Evolutionary conservation across 2,797 vertebrate genomes (phyloP).

Genomic region (Hoplostethus atlanticus): DNA sequence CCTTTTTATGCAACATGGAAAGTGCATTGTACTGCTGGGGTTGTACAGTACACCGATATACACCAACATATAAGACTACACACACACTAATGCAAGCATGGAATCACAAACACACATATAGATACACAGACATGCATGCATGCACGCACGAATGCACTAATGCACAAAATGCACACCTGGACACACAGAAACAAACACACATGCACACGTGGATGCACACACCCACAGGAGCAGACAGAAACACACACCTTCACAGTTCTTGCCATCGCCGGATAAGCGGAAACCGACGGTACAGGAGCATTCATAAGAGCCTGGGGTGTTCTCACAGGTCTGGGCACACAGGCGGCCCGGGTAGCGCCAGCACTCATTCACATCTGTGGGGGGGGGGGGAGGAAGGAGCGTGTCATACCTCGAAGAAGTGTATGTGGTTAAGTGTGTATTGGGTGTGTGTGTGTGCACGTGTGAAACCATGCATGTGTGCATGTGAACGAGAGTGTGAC

Average conservation of each 20-base stretch:
- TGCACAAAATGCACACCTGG: conserved; percentile 44
- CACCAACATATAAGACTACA: too few species aligned
- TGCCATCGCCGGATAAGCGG: conserved; percentile 89
- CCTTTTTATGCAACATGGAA: not conserved
- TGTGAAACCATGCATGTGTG: conserved; percentile 39
- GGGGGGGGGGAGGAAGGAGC: conserved; percentile 42
- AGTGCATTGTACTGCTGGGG: not conserved
- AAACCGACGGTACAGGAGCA: conserved; percentile 95
- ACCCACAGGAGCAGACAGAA: conserved; percentile 38
- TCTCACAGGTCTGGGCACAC: conserved; percentile 97
- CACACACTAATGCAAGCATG: not conserved
- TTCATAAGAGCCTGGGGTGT: conserved; percentile 94
- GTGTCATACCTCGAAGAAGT: conserved; percentile 28
- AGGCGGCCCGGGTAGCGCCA: conserved; percentile 94
- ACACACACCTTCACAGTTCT: conserved; percentile 84
- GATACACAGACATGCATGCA: conserved; percentile 2
- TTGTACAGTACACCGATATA: not conserved
- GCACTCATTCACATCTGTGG: conserved; percentile 95
- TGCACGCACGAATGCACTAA: conserved; percentile 32
- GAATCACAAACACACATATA: not conserved
- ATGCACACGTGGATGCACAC: conserved; percentile 44
- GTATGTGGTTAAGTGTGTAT: conserved; percentile 21
- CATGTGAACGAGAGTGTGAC: conserved; percentile 40
- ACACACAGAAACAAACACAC: conserved; percentile 32
- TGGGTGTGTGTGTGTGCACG: conserved; percentile 20